Evolutionary conservation across 2,113 vertebrate species (phyloP).

Genomic region (Sinocyclocheilus maitianheensis): DNA sequence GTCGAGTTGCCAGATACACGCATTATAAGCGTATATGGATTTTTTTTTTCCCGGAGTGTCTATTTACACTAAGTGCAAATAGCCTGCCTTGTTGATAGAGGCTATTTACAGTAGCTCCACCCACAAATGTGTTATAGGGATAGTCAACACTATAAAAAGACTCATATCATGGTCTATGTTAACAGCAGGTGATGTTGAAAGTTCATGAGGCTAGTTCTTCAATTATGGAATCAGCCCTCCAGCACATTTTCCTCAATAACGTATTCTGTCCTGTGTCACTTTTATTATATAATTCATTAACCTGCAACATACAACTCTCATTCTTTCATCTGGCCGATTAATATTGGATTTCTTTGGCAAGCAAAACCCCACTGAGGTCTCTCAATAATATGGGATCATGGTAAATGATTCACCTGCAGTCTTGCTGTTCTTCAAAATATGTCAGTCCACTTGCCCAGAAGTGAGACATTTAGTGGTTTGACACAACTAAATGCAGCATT

Average conservation of each 20-base stretch:
- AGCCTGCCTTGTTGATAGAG: too few relatives aligned
- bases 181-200: constrained; percentile 38
- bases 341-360: constrained; percentile 28
- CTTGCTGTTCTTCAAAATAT: not conserved
- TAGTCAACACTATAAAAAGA: too few relatives aligned
- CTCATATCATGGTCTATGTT: not conserved
- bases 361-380: not conserved
- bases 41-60: too few relatives aligned
- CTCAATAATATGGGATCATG: constrained; percentile 3
- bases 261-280: constrained; percentile 13
- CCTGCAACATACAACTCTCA: not conserved
- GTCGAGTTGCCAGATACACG: too few relatives aligned
- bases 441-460: not conserved
- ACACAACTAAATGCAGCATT: not conserved
- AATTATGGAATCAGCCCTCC: constrained; percentile 11
- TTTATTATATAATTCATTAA: constrained; percentile 24
- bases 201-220: not conserved
- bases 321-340: not conserved
- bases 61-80: too few relatives aligned
- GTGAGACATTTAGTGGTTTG: not conserved
- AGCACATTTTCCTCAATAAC: not conserved
- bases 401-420: constrained; percentile 12
- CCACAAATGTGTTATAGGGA: too few relatives aligned
- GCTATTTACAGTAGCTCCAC: too few relatives aligned
- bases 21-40: too few relatives aligned